Percentiles rank a stretch among this genome's conserved stretches.
phyloP scores from a whole-genome alignment of 2,113 vertebrate genomes.

The Ondatra zibethicus region DNA sequence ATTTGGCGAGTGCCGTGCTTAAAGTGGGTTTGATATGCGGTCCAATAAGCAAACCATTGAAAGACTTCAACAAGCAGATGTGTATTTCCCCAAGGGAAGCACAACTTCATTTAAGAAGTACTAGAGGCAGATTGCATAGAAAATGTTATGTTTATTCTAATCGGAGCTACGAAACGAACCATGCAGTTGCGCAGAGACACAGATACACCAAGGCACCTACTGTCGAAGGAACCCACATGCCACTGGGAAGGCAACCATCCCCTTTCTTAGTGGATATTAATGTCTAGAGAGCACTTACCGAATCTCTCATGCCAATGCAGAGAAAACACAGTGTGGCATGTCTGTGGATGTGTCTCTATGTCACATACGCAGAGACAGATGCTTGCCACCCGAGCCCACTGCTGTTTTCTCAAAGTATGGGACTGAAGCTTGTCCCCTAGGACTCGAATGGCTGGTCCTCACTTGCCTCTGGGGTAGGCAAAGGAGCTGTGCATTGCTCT shows the following conservation, averaged over 20 bases:
- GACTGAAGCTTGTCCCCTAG: background rate
- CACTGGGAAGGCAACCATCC: background rate
- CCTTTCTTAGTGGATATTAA: background rate
- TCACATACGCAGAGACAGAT: background rate
- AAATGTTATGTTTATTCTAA: constrained; percentile 79
- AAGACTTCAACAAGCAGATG: constrained; percentile 84
- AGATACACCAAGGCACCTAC: accelerated
- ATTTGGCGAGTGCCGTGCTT: constrained; percentile 75
- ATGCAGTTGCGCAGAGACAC: background rate
- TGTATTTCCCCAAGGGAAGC: constrained; percentile 76
- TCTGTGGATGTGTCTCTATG: background rate
- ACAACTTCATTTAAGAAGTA: constrained; percentile 76
- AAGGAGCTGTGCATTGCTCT: constrained; percentile 12
- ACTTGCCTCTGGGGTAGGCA: background rate
- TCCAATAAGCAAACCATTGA: constrained; percentile 83
- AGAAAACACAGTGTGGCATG: background rate
- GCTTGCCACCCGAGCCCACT: background rate
- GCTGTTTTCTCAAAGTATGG: background rate
- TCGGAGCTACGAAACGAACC: constrained; percentile 61
- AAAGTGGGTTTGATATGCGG: constrained; percentile 81
- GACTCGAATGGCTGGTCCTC: background rate
- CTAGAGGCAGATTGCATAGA: constrained; percentile 78
- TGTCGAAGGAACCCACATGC: background rate
- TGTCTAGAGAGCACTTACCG: constrained; percentile 10
- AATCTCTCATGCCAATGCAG: background rate